phyloP scores from a whole-genome alignment of 2,797 vertebrate genomes.

The Arrhamphus sclerolepis region DNA sequence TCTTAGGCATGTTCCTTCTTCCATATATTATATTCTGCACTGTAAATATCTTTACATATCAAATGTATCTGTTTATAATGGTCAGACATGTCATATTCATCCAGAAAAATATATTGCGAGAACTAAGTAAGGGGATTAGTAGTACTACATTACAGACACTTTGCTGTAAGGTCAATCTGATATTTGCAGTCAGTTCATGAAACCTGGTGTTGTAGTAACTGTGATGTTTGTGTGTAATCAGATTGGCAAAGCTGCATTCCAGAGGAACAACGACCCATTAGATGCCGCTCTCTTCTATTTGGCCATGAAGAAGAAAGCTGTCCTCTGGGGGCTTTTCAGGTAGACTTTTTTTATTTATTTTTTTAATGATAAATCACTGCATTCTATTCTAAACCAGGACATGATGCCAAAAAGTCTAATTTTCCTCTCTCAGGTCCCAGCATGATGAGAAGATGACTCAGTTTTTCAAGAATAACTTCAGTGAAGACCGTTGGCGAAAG shows the following conservation, averaged over 20 bases:
- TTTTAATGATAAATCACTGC: neutral
- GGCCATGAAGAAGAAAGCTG: constrained; percentile 98
- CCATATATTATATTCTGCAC: too few species aligned
- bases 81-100: too few species aligned
- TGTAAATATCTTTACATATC: too few species aligned
- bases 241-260: constrained; percentile 97
- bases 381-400: neutral
- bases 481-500: constrained; percentile 95
- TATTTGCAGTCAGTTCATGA: neutral
- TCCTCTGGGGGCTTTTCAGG: constrained; percentile 98
- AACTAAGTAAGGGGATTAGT: too few species aligned
- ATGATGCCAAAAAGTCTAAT: constrained; percentile 12
- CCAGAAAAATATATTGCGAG: too few species aligned
- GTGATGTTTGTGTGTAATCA: constrained; percentile 55
- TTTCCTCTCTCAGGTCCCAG: constrained; percentile 85
- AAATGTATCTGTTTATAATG: too few species aligned
- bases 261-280: constrained; percentile 94
- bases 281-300: constrained; percentile 97
- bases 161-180: too few species aligned
- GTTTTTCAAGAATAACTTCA: constrained; percentile 99
- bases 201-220: neutral
- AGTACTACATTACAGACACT: too few species aligned
- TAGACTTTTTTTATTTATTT: constrained; percentile 46
- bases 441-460: constrained; percentile 98
- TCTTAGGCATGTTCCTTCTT: neutral